Evolutionary conservation across 1,140 invertebrate genomes (phyloP).

Genomic region (Tetragonula clypearis): DNA sequence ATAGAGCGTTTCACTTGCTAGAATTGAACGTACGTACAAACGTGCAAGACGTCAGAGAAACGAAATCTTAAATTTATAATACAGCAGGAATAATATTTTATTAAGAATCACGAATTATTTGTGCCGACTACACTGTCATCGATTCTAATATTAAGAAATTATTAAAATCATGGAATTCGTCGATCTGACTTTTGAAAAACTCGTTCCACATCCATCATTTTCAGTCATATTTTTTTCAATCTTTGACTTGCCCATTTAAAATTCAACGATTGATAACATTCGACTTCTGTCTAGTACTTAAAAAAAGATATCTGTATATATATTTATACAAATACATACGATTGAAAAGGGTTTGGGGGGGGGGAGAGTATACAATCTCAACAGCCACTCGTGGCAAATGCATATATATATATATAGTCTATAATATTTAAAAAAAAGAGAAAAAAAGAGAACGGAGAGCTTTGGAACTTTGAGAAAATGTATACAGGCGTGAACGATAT

Average conservation of each 20-base stretch:
- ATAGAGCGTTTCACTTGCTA: too few species aligned
- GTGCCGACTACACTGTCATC: too few species aligned
- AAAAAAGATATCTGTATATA: neutral
- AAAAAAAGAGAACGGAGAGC: neutral
- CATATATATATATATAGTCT: neutral
- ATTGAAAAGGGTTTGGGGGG: neutral
- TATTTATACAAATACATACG: conserved; percentile 56
- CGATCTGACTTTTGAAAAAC: too few species aligned
- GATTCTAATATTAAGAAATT: neutral
- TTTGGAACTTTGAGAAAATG: conserved; percentile 47
- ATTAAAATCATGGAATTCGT: neutral
- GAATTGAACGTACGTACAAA: too few species aligned
- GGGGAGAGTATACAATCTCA: conserved; percentile 37
- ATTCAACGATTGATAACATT: neutral
- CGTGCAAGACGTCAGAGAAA: too few species aligned
- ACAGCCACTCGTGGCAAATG: conserved; percentile 28
- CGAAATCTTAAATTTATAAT: too few species aligned
- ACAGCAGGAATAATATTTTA: too few species aligned
- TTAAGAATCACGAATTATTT: too few species aligned
- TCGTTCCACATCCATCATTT: too few species aligned
- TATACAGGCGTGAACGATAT: conserved; percentile 53
- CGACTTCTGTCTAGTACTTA: conserved; percentile 14
- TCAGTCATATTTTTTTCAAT: neutral
- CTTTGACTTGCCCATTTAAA: neutral
- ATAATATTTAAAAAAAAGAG: neutral